A percentile compares a stretch with the other conserved stretches of the same genome.
Evolutionary conservation across 1,140 invertebrate species (phyloP).

Genomic region (Drosophila auraria): DNA sequence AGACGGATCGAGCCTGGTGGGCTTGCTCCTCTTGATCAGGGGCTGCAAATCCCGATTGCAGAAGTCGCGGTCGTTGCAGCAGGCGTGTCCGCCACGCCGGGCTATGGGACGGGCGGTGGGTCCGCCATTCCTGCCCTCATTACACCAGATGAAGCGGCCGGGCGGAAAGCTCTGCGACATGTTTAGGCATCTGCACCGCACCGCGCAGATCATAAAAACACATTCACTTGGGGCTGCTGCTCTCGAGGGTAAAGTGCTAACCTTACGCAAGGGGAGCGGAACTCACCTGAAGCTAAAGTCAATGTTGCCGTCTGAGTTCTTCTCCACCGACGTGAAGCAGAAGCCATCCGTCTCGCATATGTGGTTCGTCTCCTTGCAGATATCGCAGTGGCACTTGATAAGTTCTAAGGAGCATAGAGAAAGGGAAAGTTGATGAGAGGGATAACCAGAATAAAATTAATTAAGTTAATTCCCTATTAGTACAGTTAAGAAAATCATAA

Average conservation of each 20-base stretch:
- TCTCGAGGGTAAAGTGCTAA: slow-evolving; percentile 18
- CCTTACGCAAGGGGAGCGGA: neutral
- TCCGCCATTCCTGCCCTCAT: slow-evolving; percentile 84
- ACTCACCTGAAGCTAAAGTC: slow-evolving; percentile 91
- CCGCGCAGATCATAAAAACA: slow-evolving; percentile 35
- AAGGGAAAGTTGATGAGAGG: neutral
- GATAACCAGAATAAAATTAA: too few species aligned
- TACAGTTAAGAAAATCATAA: too few species aligned
- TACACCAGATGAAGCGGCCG: slow-evolving; percentile 89
- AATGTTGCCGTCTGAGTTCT: slow-evolving; percentile 87
- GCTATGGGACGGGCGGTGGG: slow-evolving; percentile 77
- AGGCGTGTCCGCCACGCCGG: slow-evolving; percentile 69
- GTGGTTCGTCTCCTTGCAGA: slow-evolving; percentile 91
- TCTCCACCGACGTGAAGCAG: slow-evolving; percentile 92
- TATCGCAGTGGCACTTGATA: slow-evolving; percentile 91
- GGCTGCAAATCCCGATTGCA: slow-evolving; percentile 87
- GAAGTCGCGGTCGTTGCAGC: slow-evolving; percentile 88
- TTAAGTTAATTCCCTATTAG: too few species aligned
- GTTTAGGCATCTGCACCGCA: slow-evolving; percentile 88
- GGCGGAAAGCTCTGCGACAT: slow-evolving; percentile 90
- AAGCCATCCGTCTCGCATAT: slow-evolving; percentile 95
- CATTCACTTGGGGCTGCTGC: slow-evolving; percentile 23
- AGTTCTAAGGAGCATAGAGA: slow-evolving; percentile 85
- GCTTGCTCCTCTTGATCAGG: slow-evolving; percentile 53
- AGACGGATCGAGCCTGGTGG: slow-evolving; percentile 7